Percentiles rank a stretch among this genome's conserved stretches.
phyloP scores from a whole-genome alignment of 1,140 invertebrate species.

The Melanaphis sacchari region DNA sequence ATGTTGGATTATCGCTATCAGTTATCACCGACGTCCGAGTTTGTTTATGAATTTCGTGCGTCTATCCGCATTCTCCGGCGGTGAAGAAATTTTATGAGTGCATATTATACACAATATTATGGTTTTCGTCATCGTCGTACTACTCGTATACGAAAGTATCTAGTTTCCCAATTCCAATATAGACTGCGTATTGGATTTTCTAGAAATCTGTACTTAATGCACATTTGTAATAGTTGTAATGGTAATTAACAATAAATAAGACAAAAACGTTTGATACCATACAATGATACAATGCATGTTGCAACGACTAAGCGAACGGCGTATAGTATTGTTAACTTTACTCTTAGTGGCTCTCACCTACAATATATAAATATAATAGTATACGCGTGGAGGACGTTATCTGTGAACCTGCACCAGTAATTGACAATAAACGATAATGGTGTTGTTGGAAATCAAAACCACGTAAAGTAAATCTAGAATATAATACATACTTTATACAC shows the following conservation, averaged over 20 bases:
- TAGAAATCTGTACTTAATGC: conserved; percentile 9
- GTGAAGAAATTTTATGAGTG: neutral
- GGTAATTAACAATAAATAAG: neutral
- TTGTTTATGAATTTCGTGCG: neutral
- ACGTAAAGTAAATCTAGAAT: neutral
- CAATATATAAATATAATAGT: neutral
- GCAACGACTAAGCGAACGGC: neutral
- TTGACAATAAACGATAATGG: neutral
- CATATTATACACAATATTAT: neutral
- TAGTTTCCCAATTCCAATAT: neutral
- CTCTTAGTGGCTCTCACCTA: neutral
- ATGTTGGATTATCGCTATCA: neutral
- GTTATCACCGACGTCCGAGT: neutral
- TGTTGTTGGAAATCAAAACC: neutral
- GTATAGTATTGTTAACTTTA: neutral
- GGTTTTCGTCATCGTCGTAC: neutral
- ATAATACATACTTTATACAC: too few species aligned
- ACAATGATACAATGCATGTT: neutral
- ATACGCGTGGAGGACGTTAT: neutral
- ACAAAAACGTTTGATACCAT: conserved; percentile 2
- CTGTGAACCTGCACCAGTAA: neutral
- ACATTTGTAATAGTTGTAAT: neutral
- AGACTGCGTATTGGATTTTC: neutral
- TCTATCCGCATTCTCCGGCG: neutral
- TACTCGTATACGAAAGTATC: conserved; percentile 3